These are phyloP conservation scores for Holcopasites calliopsidis DNA, from an alignment of 1,140 invertebrate genomes.

Conservation along the genomic window DNA sequence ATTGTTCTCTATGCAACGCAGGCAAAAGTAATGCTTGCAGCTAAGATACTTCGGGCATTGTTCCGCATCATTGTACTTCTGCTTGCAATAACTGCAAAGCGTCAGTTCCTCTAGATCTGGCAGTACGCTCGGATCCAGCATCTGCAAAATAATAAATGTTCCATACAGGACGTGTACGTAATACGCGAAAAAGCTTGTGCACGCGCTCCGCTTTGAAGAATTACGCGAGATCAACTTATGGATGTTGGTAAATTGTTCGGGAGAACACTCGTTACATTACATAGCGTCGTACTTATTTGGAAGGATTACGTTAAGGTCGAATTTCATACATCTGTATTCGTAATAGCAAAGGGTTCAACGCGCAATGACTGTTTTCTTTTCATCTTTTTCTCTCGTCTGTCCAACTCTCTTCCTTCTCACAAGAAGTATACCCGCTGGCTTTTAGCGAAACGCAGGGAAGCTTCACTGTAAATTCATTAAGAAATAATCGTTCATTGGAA, in stretches of 20 bases:
- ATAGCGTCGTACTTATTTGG: background rate
- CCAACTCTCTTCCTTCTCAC: background rate
- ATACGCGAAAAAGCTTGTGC: no score
- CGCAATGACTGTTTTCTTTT: background rate
- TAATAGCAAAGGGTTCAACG: background rate
- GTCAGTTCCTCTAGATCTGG: constrained; percentile 86
- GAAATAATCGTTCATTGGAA: background rate
- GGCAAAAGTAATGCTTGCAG: constrained; percentile 89
- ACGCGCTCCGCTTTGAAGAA: no score
- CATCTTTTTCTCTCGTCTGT: background rate
- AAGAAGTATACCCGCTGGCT: no score
- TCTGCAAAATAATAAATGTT: constrained; percentile 68
- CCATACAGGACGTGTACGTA: no score
- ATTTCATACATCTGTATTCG: background rate
- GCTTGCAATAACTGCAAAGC: constrained; percentile 85
- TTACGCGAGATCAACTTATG: no score
- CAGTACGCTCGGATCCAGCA: constrained; percentile 80
- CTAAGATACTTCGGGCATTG: constrained; percentile 86
- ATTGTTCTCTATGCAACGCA: constrained; percentile 85
- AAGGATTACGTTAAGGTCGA: constrained; percentile 8
- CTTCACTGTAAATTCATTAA: background rate
- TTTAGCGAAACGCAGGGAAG: background rate
- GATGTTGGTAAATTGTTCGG: no score
- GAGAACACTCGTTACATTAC: background rate
- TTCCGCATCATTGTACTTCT: constrained; percentile 85